Evolutionary conservation across 2,113 vertebrate genomes (phyloP), one percentile per base, ranked within the genome.

Genomic region (Blennius ocellaris): DNA sequence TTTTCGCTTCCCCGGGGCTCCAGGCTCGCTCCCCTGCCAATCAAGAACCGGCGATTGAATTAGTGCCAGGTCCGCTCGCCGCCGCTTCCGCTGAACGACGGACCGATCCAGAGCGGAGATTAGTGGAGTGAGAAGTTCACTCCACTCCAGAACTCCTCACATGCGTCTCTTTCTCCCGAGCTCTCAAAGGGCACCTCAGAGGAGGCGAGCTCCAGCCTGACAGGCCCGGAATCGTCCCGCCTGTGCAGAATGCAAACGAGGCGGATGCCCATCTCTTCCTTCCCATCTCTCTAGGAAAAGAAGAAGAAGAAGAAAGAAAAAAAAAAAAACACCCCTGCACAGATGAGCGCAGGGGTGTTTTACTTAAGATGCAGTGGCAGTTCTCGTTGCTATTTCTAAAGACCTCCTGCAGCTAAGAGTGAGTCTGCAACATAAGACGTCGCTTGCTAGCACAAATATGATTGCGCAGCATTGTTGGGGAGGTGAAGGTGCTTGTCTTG

Each of bases 111-210:
- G 69, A 75, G 79, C 61, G 64, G 82, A 92, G 90, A 92, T 91
- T 89, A 90, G 82, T 72, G 41, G 71, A 86, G 85, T 90, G 89
- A 91, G 88, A 92, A 89, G 88, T 90, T 92, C 89, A 89, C 88
- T 82, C 84, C 86, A 44, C 82, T 73, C 86, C 86, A 86, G 83
- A 90, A 80, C 80, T 89, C 82, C 67, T 76, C 67, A 61, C 76
- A 84, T 80, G 84, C 76, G 57, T 81, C 80, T 75, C 73, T 81
- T 76, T 86, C 69, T 81, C 78, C 78, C 73, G 14, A 71, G 78
- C 82, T 76, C 85, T 90, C 83, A 87, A 87, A 90, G 87, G 87
- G 86, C 84, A 84, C 73, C 88, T 90, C 85, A 85, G 87, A 85
- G 78, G 75, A 80, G 80, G 76, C 68, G 73, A 65, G 76, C 71